phyloP scores from a whole-genome alignment of 1,140 invertebrate genomes.

The Acromyrmex echinatior region DNA sequence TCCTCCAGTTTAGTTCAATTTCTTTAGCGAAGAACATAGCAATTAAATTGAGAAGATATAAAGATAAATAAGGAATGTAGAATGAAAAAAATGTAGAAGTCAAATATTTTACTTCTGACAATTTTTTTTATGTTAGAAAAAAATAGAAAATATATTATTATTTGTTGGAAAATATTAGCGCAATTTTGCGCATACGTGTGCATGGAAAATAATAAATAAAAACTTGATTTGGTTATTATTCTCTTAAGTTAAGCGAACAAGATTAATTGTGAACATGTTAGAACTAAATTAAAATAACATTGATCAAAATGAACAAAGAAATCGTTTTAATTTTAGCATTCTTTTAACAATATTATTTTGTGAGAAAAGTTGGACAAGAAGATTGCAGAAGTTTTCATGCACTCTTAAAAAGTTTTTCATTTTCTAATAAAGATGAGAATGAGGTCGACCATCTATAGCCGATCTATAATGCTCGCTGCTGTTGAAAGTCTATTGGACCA shows the following conservation, averaged over 20 bases:
- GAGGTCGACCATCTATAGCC: neutral
- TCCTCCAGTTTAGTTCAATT: neutral
- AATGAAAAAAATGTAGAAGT: neutral
- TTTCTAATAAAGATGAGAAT: conserved; percentile 20
- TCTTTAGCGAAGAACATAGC: conserved; percentile 8
- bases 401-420: neutral
- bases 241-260: neutral
- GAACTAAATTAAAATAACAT: neutral
- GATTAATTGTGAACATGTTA: neutral
- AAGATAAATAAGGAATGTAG: conserved; percentile 17
- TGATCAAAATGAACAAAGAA: neutral
- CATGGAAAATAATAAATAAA: neutral
- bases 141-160: conserved; percentile 21
- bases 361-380: neutral
- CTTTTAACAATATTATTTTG: conserved; percentile 11
- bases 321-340: neutral
- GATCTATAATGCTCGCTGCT: conserved; percentile 7
- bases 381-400: neutral
- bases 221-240: conserved; percentile 22
- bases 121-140: neutral
- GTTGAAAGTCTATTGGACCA: conserved; percentile 61
- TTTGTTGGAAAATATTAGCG: conserved; percentile 39
- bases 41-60: conserved; percentile 25
- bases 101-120: neutral
- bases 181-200: conserved; percentile 10